A percentile compares a stretch with the other conserved stretches of the same genome.
phyloP scores from a whole-genome alignment of 2,113 vertebrate species.

The Motacilla tschutschensis region DNA sequence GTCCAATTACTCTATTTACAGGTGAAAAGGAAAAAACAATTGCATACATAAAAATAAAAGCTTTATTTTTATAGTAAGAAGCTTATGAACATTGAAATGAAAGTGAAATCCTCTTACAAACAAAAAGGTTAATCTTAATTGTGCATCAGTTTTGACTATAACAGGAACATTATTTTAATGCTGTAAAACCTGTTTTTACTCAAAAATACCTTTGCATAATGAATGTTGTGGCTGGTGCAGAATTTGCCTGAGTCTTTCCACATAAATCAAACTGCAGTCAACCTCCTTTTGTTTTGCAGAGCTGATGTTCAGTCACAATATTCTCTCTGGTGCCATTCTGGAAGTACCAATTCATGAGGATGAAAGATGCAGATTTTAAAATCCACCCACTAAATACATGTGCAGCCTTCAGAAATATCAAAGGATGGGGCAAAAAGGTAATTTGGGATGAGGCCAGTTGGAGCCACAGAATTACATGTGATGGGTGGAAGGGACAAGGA shows the following conservation, averaged over 20 bases:
- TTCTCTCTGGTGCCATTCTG: not conserved
- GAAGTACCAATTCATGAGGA: not conserved
- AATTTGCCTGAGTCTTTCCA: not conserved
- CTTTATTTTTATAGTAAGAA: conserved; percentile 8
- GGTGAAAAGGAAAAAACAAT: conserved; percentile 54
- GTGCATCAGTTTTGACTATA: not conserved
- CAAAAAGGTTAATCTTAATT: conserved; percentile 25
- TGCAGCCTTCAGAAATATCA: not conserved
- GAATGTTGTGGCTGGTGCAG: not conserved
- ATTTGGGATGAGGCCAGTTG: not conserved
- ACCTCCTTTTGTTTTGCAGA: not conserved
- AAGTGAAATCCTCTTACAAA: not conserved
- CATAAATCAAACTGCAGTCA: not conserved
- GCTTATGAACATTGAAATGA: conserved; percentile 37
- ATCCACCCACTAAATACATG: not conserved
- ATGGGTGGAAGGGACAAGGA: not conserved
- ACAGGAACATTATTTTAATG: not conserved
- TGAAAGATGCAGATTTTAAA: not conserved
- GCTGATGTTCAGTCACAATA: not conserved
- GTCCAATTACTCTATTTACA: conserved; percentile 63
- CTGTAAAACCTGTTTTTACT: not conserved
- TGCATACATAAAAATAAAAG: conserved; percentile 58
- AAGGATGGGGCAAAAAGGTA: not conserved
- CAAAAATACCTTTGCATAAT: not conserved
- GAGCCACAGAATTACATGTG: not conserved